Base-by-base conservation (phyloP, 1,140 invertebrate genomes). In the Cataglyphis hispanica region DNA sequence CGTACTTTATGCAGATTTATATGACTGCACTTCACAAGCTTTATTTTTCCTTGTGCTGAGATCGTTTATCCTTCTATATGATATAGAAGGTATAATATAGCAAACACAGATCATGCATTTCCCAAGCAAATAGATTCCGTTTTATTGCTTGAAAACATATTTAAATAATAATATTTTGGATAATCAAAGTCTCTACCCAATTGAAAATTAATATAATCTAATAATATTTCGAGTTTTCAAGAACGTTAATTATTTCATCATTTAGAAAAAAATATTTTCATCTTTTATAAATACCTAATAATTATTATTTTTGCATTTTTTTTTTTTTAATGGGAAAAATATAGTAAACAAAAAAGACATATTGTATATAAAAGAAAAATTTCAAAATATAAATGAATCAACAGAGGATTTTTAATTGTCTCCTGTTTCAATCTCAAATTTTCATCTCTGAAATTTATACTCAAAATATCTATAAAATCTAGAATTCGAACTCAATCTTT, bases 31-130 rank as follows among this genome's bases (percentile, higher is more conserved):
- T 31, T 67, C 83, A 93, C 88, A 94, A 94, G 93, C 93, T 94
- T 94, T 93, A 83, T 93, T 93, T 94, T 94, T 94, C 91, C 60
- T 90, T 76, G 72, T 66, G 61, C 83, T n/a, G n/a, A n/a, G 60
- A 7, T 88, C 19, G 43, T 78, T 50, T 77, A 61, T 22, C 22
- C 1, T 77, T 67, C 10, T 60, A 25, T 63, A 74, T 50, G 64
- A 87, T n/a, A 75, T 60, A 67, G 58, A 67, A 13, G 8, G 4
- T 16, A 75, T 43, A 25, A 83, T 34, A 70, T 16, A 77, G 31
- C 67, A 80, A 60, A 61, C 16, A 72, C n/a, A 43, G 67, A 61
- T 72, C 87, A 89, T 89, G 88, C 88, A 83, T 37, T 74, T 83
- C 19, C 27, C 67, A 74, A 74, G 40, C 78, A 16, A 60, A 22